Base-by-base conservation (phyloP, 2,888 invertebrate genomes). In the Ischnura elegans region DNA sequence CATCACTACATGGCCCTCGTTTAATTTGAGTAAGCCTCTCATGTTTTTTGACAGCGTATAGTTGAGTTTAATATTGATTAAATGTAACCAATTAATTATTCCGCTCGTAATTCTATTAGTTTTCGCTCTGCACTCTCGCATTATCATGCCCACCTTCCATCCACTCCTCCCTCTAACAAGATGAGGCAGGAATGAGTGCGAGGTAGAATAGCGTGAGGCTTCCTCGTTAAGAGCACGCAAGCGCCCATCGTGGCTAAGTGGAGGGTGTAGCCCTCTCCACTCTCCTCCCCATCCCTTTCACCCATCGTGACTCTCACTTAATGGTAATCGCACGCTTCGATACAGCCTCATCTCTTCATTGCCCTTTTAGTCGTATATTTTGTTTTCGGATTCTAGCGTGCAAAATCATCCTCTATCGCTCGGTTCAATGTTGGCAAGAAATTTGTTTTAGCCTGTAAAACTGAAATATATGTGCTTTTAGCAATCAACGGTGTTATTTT, bases 191-290 rank as follows among this genome's bases (percentile, higher is more conserved):
- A 2, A 25, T n/a, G 86, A 8, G 43, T 0, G n/a, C n/a, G n/a
- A n/a, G n/a, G n/a, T n/a, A n/a, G n/a, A n/a, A n/a, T n/a, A n/a
- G n/a, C n/a, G n/a, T n/a, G n/a, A n/a, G n/a, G n/a, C 13, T 10
- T 51, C 51, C 42, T 90, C 90, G 90, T 90, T 90, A 90, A 90
- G 61, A 43, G 90, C 87, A 87, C 87, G 87, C 61, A 87, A 90
- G 66, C 90, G 66, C n/a, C 61, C 45, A 43, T 66, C 61, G 51
- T 42, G 55, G 46, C 55, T 86, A 86, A 86, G 86, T 55, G 87
- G 36, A 66, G 90, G 90, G 90, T 90, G 90, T 90, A 66, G 90
- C n/a, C n/a, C n/a, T n/a, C n/a, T n/a, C n/a, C n/a, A n/a, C n/a
- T n/a, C n/a, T n/a, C n/a, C n/a, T n/a, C n/a, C n/a, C n/a, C n/a